Conservation (phyloP, 2,797 vertebrate genomes). For the Vespertilio murinus region DNA sequence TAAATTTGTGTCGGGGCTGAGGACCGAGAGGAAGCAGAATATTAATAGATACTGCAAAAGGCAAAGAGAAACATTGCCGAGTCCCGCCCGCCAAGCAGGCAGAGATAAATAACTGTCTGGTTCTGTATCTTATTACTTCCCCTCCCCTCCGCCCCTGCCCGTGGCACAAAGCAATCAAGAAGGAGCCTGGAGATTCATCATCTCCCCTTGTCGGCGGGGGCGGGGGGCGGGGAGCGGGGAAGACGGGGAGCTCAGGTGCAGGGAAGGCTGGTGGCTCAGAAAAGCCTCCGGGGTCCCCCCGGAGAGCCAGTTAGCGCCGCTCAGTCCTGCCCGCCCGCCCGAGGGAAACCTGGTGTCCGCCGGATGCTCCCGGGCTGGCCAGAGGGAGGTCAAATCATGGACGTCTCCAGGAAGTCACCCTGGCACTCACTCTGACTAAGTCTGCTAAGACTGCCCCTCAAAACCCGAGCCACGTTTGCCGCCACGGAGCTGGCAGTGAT, state of each 20-base stretch:
- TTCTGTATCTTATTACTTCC: neutral
- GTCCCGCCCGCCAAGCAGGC: neutral
- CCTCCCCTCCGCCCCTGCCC: no score
- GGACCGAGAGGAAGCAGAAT: neutral
- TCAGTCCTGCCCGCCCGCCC: neutral
- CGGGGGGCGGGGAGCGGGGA: neutral
- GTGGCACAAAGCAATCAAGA: conserved; percentile 12
- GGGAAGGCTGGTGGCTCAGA: no score
- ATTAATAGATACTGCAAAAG: conserved; percentile 32
- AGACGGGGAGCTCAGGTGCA: no score
- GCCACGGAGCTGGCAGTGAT: neutral
- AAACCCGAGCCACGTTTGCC: neutral
- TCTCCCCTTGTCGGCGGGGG: neutral
- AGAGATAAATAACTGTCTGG: conserved; percentile 21
- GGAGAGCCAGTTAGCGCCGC: neutral
- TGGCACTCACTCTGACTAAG: neutral
- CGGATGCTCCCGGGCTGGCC: neutral
- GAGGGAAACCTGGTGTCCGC: neutral
- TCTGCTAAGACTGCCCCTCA: neutral
- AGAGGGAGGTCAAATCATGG: neutral
- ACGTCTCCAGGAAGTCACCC: neutral
- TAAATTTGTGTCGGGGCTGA: conserved; percentile 15
- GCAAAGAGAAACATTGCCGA: neutral
- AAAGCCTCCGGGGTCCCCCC: no score
- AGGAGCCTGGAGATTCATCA: neutral